Percentiles rank a stretch among this genome's conserved stretches.
Conservation (phyloP, 2,888 invertebrate species). For the Anaspis maculata region DNA sequence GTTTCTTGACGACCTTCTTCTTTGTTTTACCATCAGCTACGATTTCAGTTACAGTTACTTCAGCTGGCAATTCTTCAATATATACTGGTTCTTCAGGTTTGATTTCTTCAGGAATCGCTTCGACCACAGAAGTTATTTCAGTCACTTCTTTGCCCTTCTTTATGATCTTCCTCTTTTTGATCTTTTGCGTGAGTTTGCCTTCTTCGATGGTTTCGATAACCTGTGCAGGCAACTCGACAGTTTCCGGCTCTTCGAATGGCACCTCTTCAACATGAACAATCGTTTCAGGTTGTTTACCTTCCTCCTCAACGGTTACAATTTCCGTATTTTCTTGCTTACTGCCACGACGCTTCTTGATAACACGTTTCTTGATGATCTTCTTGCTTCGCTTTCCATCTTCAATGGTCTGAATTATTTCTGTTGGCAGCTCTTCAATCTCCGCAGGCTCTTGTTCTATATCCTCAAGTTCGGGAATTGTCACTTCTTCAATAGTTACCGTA, state of each 20-base stretch:
- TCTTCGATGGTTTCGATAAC: slow-evolving; percentile 19
- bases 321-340: slow-evolving; percentile 27
- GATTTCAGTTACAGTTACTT: slow-evolving; percentile 17
- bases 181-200: slow-evolving; percentile 26
- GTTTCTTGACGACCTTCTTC: slow-evolving; percentile 19
- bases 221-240: slow-evolving; percentile 16
- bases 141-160: slow-evolving; percentile 40
- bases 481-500: slow-evolving; percentile 22
- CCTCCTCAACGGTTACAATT: slow-evolving; percentile 14
- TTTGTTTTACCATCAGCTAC: slow-evolving; percentile 24
- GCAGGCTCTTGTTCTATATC: not conserved
- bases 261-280: slow-evolving; percentile 31
- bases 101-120: slow-evolving; percentile 24
- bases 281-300: slow-evolving; percentile 29
- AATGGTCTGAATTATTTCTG: slow-evolving; percentile 19
- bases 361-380: slow-evolving; percentile 31
- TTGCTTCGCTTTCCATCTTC: slow-evolving; percentile 29
- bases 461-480: slow-evolving; percentile 17
- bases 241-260: slow-evolving; percentile 13
- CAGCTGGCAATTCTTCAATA: slow-evolving; percentile 14
- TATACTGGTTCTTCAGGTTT: slow-evolving; percentile 27
- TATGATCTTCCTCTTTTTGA: slow-evolving; percentile 35
- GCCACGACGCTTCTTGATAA: slow-evolving; percentile 32
- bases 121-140: slow-evolving; percentile 38
- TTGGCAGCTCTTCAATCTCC: slow-evolving; percentile 17